These are phyloP conservation scores for Aegotheles bennettii DNA, from an alignment of 2,113 vertebrate genomes.

Conservation along the genomic window DNA sequence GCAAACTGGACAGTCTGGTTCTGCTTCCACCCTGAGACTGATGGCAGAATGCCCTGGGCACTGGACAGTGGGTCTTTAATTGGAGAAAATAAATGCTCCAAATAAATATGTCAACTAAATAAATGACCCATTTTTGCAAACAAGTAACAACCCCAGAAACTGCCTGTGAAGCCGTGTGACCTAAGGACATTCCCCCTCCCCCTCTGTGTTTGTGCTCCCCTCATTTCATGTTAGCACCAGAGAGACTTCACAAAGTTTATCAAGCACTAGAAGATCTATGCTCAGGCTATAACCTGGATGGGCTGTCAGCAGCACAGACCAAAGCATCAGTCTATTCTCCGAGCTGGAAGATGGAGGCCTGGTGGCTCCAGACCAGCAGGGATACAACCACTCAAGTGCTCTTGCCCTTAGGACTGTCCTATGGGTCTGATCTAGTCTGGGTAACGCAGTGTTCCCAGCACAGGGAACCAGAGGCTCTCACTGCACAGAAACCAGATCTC, in stretches of 20 bases:
- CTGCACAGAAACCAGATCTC: background rate
- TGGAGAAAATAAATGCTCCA: slow-evolving; percentile 63
- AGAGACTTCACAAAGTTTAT: background rate
- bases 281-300: rapidly evolving
- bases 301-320: background rate
- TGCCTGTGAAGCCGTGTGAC: background rate
- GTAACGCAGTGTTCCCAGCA: background rate
- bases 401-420: background rate
- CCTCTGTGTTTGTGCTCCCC: background rate
- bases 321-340: background rate
- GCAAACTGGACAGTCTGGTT: slow-evolving; percentile 21
- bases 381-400: rapidly evolving
- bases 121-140: slow-evolving; percentile 42
- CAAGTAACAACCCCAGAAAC: slow-evolving; percentile 39
- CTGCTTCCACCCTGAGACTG: slow-evolving; percentile 25
- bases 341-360: background rate
- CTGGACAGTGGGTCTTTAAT: slow-evolving; percentile 51
- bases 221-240: background rate
- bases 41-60: slow-evolving; percentile 37
- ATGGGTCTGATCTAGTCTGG: background rate
- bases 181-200: slow-evolving; percentile 25
- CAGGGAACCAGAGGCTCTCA: background rate
- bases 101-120: slow-evolving; percentile 68
- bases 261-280: background rate
- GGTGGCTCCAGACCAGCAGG: background rate